phyloP scores from a whole-genome alignment of 2,797 vertebrate species.

The Otolemur crassicaudatus region DNA sequence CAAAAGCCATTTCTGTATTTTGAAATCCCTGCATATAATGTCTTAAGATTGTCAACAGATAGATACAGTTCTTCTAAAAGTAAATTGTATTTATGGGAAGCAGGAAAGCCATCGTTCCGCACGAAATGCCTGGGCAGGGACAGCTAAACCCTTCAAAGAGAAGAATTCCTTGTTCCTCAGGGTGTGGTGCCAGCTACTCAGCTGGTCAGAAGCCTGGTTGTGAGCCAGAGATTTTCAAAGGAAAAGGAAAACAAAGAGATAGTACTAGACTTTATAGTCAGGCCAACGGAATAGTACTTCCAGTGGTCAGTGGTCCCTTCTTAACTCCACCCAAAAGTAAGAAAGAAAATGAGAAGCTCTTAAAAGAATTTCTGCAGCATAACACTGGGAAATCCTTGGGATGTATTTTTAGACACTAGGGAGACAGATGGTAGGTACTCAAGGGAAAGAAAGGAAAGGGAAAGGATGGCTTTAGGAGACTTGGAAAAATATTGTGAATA shows the following conservation, averaged over 20 bases:
- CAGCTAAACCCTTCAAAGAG: constrained; percentile 36
- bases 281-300: not conserved
- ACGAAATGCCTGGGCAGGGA: not conserved
- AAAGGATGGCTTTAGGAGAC: not conserved
- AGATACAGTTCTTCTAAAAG: constrained; percentile 29
- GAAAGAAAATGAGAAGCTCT: not conserved
- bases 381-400: not conserved
- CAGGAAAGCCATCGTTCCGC: not conserved
- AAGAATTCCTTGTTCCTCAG: constrained; percentile 23
- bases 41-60: constrained; percentile 41
- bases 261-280: not conserved
- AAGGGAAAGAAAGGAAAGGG: not conserved
- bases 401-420: not conserved
- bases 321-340: not conserved
- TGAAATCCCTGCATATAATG: not conserved
- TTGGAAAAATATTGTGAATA: not conserved
- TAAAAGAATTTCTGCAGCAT: not conserved
- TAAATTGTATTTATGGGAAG: constrained; percentile 42
- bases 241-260: constrained; percentile 39
- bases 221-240: constrained; percentile 57
- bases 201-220: constrained; percentile 15
- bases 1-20: constrained; percentile 52
- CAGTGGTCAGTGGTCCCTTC: not conserved
- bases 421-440: not conserved
- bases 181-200: constrained; percentile 40